phyloP scores from a whole-genome alignment of 2,113 vertebrate species.

The Thamnaconus septentrionalis region DNA sequence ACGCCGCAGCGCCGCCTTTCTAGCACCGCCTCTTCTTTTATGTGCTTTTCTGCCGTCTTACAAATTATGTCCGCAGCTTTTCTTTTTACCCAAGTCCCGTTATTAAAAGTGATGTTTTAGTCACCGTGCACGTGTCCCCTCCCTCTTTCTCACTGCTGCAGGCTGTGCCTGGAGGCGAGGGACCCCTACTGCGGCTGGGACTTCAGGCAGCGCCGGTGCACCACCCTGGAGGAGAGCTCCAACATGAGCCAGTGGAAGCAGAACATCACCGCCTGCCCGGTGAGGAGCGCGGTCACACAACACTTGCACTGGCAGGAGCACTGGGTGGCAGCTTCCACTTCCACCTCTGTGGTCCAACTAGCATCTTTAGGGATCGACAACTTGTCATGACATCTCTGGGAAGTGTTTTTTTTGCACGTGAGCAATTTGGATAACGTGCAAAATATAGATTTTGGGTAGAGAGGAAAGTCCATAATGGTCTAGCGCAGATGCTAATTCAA shows the following conservation, averaged over 20 bases:
- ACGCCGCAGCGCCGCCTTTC: background rate
- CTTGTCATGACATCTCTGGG: no score
- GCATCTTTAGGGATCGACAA: no score
- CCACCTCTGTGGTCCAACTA: no score
- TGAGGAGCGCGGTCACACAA: constrained; percentile 67
- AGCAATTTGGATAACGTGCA: no score
- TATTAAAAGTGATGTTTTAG: no score
- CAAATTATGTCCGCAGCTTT: no score
- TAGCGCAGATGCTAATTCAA: no score
- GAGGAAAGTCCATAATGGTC: no score
- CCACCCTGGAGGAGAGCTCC: constrained; percentile 93
- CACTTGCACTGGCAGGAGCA: background rate
- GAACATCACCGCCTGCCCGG: constrained; percentile 94
- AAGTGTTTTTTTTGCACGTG: no score
- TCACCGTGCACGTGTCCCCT: background rate
- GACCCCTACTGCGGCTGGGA: constrained; percentile 99
- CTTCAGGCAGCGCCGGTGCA: constrained; percentile 88
- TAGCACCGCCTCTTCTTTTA: background rate
- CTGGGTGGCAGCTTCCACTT: background rate
- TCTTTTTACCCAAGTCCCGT: background rate
- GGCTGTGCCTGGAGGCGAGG: constrained; percentile 90
- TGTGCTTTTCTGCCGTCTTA: background rate
- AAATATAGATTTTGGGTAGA: no score
- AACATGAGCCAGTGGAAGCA: constrained; percentile 99
- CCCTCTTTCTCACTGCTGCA: constrained; percentile 49